These are phyloP conservation scores for Chloropsis hardwickii DNA, from an alignment of 2,113 vertebrate species.

Conservation along the genomic window DNA sequence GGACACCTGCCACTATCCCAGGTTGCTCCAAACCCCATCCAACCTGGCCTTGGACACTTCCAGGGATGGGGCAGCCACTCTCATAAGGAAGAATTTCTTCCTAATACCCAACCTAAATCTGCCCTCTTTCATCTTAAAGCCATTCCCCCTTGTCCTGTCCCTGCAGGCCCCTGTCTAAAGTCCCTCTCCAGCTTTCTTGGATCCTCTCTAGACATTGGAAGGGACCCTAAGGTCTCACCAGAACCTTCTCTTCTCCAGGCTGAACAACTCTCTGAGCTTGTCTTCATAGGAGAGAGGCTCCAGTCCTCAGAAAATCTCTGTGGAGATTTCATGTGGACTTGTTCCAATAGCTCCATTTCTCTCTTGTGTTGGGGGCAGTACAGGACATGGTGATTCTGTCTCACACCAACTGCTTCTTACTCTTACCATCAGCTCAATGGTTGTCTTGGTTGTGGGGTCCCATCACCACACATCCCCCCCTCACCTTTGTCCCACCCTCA, in stretches of 20 bases:
- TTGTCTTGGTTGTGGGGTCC: neutral
- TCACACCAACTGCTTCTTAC: neutral
- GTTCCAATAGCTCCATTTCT: neutral
- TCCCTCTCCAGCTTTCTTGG: neutral
- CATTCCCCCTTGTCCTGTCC: neutral
- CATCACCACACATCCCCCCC: neutral
- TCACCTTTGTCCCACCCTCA: neutral
- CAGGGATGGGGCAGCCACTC: neutral
- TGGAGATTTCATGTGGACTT: neutral
- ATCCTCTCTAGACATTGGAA: neutral
- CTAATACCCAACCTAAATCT: neutral
- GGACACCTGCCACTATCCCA: neutral
- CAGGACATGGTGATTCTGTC: neutral
- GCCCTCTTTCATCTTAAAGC: neutral
- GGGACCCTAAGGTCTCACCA: neutral
- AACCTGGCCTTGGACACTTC: neutral
- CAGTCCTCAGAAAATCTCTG: neutral
- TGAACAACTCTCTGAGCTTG: neutral
- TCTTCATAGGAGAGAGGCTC: neutral
- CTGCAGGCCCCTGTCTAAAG: neutral
- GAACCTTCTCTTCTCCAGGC: neutral
- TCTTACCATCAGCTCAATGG: neutral
- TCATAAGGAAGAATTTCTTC: neutral
- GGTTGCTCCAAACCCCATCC: neutral
- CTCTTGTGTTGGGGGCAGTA: neutral